Base-by-base conservation (phyloP, 2,888 invertebrate species). In the Salpingus planirostris region DNA sequence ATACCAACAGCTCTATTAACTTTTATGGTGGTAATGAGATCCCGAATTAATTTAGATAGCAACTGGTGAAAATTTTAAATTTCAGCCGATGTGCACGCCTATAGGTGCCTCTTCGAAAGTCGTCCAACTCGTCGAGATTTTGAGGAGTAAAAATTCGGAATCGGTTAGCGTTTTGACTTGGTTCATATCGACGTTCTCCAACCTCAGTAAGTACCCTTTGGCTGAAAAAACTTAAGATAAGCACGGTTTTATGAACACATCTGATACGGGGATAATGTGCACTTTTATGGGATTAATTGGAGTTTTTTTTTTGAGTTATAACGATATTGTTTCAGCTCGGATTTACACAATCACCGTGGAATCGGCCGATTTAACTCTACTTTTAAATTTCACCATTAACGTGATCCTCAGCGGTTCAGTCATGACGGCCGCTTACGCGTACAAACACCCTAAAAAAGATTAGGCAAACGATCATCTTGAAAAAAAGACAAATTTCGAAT, bases 81-180 rank as follows among this genome's bases (percentile, higher is more conserved):
- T 73, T 37, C 62, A 84, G 83, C 80, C 80, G 1, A 60, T 80
- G 27, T 79, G 80, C 54, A 82, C 82, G 1, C 88, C 89, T 0
- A 74, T 89, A 42, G 84, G 87, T 47, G 84, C 85, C 5, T 81
- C 83, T 15, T 86, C 88, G 38, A 90, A 89, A 68, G 68, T 85
- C 2, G 73, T 83, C 10, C 88, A 89, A 56, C 69, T 90, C 13
- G 59, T 77, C 33, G 80, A 82, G 36, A 88, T 90, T 43, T 50
- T 84, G 11, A 68, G 69, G 33, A 70, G 74, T 2, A 76, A 74
- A 53, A 81, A 85, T 57, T 78, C 88, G 2, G 79, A 81, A 45
- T 79, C 83, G 1, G 76, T 89, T 1, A 87, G 88, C 27, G 65
- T 83, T 10, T 67, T 79, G 2, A 87, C 88, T 2, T 89, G 89